These are phyloP conservation scores for Colius striatus DNA, from an alignment of 2,113 vertebrate species.

Conservation along the genomic window DNA sequence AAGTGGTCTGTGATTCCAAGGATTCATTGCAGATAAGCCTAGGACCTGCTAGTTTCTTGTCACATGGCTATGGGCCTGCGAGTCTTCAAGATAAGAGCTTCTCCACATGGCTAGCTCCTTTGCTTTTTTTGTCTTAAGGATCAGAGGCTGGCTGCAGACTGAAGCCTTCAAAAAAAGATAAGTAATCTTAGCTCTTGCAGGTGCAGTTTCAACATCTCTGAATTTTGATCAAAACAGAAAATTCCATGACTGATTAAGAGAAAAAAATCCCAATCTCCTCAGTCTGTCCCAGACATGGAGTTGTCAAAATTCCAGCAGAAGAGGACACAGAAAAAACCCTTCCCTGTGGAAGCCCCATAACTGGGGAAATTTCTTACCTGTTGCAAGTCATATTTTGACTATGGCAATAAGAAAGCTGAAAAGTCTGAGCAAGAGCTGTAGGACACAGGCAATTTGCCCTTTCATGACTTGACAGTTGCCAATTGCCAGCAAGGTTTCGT, in stretches of 20 bases:
- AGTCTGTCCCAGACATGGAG: not conserved
- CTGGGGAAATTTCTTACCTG: not conserved
- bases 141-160: not conserved
- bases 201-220: not conserved
- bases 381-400: not conserved
- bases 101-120: not conserved
- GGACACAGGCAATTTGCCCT: not conserved
- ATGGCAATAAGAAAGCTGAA: not conserved
- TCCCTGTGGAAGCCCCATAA: not conserved
- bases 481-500: not conserved
- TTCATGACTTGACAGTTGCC: not conserved
- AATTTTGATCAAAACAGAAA: not conserved
- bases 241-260: fast-evolving
- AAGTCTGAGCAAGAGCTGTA: not conserved
- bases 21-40: not conserved
- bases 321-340: not conserved
- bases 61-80: not conserved
- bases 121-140: not conserved
- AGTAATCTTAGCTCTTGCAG: not conserved
- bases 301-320: not conserved
- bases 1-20: not conserved
- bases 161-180: not conserved
- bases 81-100: not conserved
- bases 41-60: not conserved
- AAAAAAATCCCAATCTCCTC: not conserved